These are phyloP conservation scores for Parochlus steinenii DNA, from an alignment of 2,888 invertebrate species.

Conservation along the genomic window DNA sequence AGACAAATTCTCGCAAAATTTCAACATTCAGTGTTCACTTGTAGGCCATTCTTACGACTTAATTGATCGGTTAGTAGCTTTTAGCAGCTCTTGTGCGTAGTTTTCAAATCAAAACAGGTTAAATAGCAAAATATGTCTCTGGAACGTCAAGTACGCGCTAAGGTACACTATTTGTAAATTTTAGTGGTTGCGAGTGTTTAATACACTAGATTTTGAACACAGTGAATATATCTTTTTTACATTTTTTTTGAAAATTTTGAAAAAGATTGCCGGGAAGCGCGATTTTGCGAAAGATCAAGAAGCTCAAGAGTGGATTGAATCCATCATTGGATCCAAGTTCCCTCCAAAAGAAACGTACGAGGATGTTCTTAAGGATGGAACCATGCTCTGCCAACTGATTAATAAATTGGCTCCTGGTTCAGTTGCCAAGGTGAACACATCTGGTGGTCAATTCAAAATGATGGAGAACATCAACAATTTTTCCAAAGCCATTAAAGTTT, in stretches of 20 bases:
- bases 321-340: slow-evolving; percentile 72
- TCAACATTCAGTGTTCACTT: too few species aligned
- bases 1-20: too few species aligned
- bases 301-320: slow-evolving; percentile 85
- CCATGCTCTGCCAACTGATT: slow-evolving; percentile 83
- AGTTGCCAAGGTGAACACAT: slow-evolving; percentile 77
- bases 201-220: background rate
- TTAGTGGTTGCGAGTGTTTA: too few species aligned
- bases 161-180: slow-evolving; percentile 53
- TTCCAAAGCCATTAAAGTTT: slow-evolving; percentile 68
- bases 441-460: slow-evolving; percentile 96
- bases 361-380: slow-evolving; percentile 81
- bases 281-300: slow-evolving; percentile 67
- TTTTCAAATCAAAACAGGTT: too few species aligned
- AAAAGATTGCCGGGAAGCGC: slow-evolving; percentile 68
- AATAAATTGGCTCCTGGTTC: slow-evolving; percentile 85
- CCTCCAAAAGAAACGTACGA: slow-evolving; percentile 68
- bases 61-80: too few species aligned
- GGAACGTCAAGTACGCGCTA: slow-evolving; percentile 80
- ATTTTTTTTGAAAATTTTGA: background rate
- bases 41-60: too few species aligned
- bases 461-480: slow-evolving; percentile 98
- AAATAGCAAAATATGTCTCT: too few species aligned
- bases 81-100: too few species aligned
- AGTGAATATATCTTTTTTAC: background rate